Evolutionary conservation across 2,113 vertebrate genomes (phyloP), one percentile per base, ranked within the genome.

Genomic region (Lagopus leucura): DNA sequence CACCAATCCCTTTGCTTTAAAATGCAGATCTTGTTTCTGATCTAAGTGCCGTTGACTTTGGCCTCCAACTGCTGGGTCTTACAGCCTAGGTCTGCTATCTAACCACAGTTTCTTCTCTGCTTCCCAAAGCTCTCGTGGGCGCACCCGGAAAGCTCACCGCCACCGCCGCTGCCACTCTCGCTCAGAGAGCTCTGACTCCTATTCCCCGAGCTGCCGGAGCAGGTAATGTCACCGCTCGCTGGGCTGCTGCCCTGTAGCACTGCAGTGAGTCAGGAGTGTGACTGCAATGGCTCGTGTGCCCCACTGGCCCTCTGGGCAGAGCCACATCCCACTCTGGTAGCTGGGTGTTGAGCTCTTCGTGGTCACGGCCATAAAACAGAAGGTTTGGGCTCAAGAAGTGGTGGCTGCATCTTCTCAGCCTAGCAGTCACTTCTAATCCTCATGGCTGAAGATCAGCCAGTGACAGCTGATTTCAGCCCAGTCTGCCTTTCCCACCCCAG

Each of bases 71-170:
- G 60, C 70, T 86, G 92, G 55, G 19, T 88, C 73, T 61, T 48
- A 34, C 55, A 27, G 10, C 2, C 20, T 30, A 21, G 50, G 19
- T 25, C 42, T 72, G 47, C 61, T 13, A 18, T 21, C 82, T 91
- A 84, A 94, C 3, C 1, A 43, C 61, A 32, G 0, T 79, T 82
- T 91, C 47, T 69, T 88, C 74, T 85, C 76, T 79, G 34, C 75
- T 75, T 95, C 83, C 66, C 58, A 66, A 98, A 99, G 99, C 95
- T 99, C 98, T 13, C 97, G 97, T 96, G 98, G 98, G 92, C 98
- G 95, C 52, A 30, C 95, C 40, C 95, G 97, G 70, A 98, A 98
- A 95, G 97, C 98, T 28, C 98, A 97, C 55, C 98, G 97, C 74
- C 98, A 95, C 60, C 98, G 94, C 15, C 98, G 95, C 58, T 97